A percentile compares a stretch with the other conserved stretches of the same genome.
These are phyloP conservation scores for Myiothlypis chrysogaster DNA, from an alignment of 2,797 vertebrate species.

Conservation along the genomic window DNA sequence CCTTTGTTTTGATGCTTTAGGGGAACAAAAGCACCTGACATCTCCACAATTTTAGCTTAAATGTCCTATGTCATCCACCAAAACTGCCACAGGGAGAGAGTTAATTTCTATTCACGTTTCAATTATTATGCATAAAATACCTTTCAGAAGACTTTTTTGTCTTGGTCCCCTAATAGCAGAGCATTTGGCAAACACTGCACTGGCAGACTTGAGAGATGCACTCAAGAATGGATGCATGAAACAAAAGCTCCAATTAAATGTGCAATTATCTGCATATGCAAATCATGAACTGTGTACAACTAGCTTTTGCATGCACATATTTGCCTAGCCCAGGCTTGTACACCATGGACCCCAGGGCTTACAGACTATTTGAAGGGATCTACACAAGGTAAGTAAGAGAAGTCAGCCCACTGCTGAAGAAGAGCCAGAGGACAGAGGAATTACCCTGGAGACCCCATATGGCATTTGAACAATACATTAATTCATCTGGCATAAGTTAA, in stretches of 20 bases:
- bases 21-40: not conserved
- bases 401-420: not conserved
- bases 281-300: not conserved
- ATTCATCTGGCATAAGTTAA: not conserved
- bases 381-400: not conserved
- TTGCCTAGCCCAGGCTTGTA: not conserved
- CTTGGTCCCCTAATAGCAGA: not conserved
- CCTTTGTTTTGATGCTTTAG: not conserved
- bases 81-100: not conserved
- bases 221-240: not conserved
- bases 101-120: not conserved
- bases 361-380: not conserved
- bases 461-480: not conserved
- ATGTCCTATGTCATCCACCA: not conserved
- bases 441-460: not conserved
- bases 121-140: not conserved
- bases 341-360: not conserved
- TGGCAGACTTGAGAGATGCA: not conserved
- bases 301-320: not conserved
- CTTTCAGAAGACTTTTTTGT: not conserved
- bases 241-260: constrained; percentile 8
- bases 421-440: not conserved
- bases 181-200: not conserved
- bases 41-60: not conserved
- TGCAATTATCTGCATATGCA: not conserved